Evolutionary conservation across 2,888 invertebrate genomes (phyloP), one percentile per base, ranked within the genome.

Genomic region (Pteria penguin): DNA sequence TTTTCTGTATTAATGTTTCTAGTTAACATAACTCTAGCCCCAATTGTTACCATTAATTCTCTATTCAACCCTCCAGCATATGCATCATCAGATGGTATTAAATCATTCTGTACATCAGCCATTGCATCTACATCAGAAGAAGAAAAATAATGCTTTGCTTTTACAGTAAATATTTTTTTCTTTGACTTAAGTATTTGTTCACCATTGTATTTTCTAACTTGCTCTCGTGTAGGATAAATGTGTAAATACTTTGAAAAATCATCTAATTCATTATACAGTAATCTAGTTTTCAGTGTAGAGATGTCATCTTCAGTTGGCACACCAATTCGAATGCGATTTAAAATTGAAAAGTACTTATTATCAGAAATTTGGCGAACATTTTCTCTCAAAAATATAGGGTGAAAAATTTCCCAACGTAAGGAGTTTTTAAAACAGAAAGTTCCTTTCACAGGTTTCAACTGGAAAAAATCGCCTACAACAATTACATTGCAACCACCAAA

Each of bases 391-490:
- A 77, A 61, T 33, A 63, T 70, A 52, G 29, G 24, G 24, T 77
- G 72, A 70, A 77, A 80, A 57, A 77, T 61, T 55, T 36, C n/a
- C 76, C 76, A 80, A n/a, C 76, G 29, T 57, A 60, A 55, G 14
- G 18, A 26, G 62, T 76, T 77, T 29, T n/a, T 63, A 61, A 75
- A 80, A n/a, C 62, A 57, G 72, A 68, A 80, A 4, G n/a, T 5
- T 11, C 73, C 73, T 33, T 62, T 60, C 22, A 72, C 62, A 33
- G 79, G 75, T 69, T 75, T 74, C 5, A 79, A 60, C 61, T 74
- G 71, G 61, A 71, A 76, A 31, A 79, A 79, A 72, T 79, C 76
- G 11, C 79, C 79, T 24, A 79, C 45, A 2, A 74, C 52, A 68
- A 76, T 76, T 31, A 79, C 26, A 67, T 74, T 71, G 22, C 72